A percentile compares a stretch with the other conserved stretches of the same genome.
phyloP scores from a whole-genome alignment of 2,797 vertebrate genomes.

The Gambelia wislizenii region DNA sequence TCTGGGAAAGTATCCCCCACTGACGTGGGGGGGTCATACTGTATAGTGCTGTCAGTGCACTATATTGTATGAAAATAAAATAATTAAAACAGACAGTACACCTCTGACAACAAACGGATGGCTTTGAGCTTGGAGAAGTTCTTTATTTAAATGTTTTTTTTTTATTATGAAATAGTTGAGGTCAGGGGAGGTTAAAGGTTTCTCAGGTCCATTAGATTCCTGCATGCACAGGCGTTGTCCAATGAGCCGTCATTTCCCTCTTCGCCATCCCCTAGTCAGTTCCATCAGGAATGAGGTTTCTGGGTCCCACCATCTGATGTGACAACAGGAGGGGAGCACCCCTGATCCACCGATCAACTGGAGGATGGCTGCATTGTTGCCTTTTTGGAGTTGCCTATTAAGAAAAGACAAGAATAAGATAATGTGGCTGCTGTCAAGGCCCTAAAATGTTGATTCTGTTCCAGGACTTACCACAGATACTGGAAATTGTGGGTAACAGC shows the following conservation, averaged over 20 bases:
- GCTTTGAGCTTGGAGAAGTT: background rate
- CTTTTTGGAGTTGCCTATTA: background rate
- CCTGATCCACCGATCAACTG: background rate
- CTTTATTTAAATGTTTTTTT: conserved; percentile 25
- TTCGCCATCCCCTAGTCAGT: background rate
- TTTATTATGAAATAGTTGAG: background rate
- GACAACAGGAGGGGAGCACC: background rate
- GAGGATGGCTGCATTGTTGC: background rate
- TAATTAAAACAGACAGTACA: no score
- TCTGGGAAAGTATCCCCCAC: no score
- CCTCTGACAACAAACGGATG: background rate
- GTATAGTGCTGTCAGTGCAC: no score
- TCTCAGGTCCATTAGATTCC: conserved; percentile 9
- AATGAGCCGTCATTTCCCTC: conserved; percentile 11
- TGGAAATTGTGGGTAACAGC: no score
- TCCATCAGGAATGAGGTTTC: background rate
- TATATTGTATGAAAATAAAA: no score
- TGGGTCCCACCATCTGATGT: background rate
- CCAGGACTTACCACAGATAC: no score
- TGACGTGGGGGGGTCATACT: no score
- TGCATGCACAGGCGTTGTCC: background rate
- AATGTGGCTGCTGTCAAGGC: no score
- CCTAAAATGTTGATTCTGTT: background rate
- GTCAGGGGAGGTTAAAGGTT: background rate
- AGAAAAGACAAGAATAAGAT: background rate